These are phyloP conservation scores for Resseliella maxima DNA, from an alignment of 2,888 invertebrate genomes.

Conservation along the genomic window DNA sequence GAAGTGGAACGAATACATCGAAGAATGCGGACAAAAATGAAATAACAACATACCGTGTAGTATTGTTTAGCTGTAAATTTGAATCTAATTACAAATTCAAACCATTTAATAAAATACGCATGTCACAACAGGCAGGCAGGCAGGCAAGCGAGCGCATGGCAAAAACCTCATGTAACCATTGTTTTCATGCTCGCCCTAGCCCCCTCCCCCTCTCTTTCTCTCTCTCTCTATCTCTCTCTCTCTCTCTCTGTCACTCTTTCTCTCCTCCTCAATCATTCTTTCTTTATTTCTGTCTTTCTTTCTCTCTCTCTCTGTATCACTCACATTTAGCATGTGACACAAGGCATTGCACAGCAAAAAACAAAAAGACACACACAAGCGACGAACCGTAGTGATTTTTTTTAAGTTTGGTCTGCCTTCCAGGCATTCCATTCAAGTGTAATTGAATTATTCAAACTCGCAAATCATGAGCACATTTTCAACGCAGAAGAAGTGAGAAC, in stretches of 20 bases:
- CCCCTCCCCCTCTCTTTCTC: too few species aligned
- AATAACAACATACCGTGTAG: slow-evolving; percentile 21
- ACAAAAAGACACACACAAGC: slow-evolving; percentile 25
- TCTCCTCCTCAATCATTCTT: too few species aligned
- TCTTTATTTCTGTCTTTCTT: too few species aligned
- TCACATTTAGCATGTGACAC: background rate
- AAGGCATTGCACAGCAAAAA: too few species aligned
- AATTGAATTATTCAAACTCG: slow-evolving; percentile 16
- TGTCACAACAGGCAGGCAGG: slow-evolving; percentile 15
- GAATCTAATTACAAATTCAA: slow-evolving; percentile 53
- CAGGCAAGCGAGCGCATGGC: background rate
- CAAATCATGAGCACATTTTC: background rate
- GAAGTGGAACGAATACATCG: background rate
- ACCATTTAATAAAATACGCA: slow-evolving; percentile 53
- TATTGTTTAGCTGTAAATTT: slow-evolving; percentile 51
- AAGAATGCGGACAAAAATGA: background rate
- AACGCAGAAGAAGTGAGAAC: background rate
- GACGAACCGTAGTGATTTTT: slow-evolving; percentile 18
- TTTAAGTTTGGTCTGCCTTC: background rate
- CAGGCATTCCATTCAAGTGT: slow-evolving; percentile 18
- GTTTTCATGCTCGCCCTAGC: background rate
- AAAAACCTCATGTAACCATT: slow-evolving; percentile 7
- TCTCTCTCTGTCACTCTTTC: too few species aligned
- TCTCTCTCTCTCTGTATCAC: too few species aligned
- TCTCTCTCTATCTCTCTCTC: too few species aligned